Evolutionary conservation across 2,113 vertebrate species (phyloP), one percentile per base, ranked within the genome.

Genomic region (Mustelus asterias): DNA sequence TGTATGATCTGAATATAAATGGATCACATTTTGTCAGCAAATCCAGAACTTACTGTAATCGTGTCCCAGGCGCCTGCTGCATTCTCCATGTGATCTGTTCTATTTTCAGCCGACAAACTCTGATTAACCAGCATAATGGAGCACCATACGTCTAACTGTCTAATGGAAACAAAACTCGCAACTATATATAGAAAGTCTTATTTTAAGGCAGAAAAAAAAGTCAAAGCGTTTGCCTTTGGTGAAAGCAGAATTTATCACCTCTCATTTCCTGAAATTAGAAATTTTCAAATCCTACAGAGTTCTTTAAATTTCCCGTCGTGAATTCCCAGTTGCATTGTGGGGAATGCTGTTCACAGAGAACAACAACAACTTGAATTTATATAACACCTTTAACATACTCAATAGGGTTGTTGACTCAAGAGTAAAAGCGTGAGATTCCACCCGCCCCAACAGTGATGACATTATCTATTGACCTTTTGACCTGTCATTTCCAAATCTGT

Each of bases 1-100:
- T 83, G 33, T 58, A 20, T 86, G 95, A 54, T 90, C 96, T 88
- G 67, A 96, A 89, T 96, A 37, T 37, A n/a, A 60, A 72, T n/a
- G 60, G 58, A 44, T 41, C 37, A 37, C 24, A 63, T 85, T n/a
- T 96, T 54, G 48, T 44, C 26, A 78, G 83, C 44, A 54, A 88
- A 96, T 88, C 86, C 80, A 22, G 80, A 96, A 94, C 95, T 24
- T 88, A 54, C 41, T 63, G 80, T 20, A 24, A 85, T 48, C 76
- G 69, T 86, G 54, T 89, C 70, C 67, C 63, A 90, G 14, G 44
- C 7, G 89, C 26, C 72, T 22, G 67, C 76, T 33, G 72, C 48
- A 80, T 80, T 69, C 95, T 86, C 72, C 60, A 86, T 95, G 54
- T 88, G 78, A 70, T 63, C n/a, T 26, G 48, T 78, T 48, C 90